Conservation (phyloP, 2,888 invertebrate species). For the Ennomos erosarius region DNA sequence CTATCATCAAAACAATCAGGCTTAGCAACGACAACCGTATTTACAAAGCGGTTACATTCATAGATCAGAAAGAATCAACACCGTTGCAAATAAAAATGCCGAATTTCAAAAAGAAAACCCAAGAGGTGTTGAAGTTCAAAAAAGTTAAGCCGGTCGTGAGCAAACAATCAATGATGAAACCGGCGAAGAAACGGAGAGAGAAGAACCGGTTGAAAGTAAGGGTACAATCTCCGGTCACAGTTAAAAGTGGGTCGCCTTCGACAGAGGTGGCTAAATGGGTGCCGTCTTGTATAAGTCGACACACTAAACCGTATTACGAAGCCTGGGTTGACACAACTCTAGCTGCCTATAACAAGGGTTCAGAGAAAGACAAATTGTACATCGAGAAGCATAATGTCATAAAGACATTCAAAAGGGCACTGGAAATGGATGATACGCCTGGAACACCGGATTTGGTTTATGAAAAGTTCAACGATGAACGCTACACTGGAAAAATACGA, state of each 20-base stretch:
- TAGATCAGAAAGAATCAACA: conserved; percentile 47
- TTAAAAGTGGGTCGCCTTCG: conserved; percentile 44
- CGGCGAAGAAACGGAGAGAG: conserved; percentile 13
- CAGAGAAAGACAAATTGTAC: conserved; percentile 47
- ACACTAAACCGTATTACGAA: conserved; percentile 72
- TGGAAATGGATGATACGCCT: conserved; percentile 41
- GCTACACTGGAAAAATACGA: conserved; percentile 64
- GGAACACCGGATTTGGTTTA: conserved; percentile 55
- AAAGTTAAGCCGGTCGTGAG: conserved; percentile 12
- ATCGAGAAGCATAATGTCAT: conserved; percentile 48
- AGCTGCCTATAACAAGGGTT: conserved; percentile 57
- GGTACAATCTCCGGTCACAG: conserved; percentile 19
- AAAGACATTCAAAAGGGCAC: conserved; percentile 43
- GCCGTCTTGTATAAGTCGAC: conserved; percentile 52
- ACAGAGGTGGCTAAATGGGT: conserved; percentile 73
- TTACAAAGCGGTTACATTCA: conserved; percentile 65
- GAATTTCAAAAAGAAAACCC: conserved; percentile 2
- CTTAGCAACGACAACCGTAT: conserved; percentile 34
- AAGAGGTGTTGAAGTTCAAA: too few species aligned
- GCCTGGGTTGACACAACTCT: conserved; percentile 72
- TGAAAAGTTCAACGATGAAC: conserved; percentile 56
- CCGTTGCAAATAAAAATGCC: conserved; percentile 59
- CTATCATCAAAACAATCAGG: conserved; percentile 55
- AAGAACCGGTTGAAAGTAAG: conserved; percentile 19
- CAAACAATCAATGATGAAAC: conserved; percentile 17